A percentile compares a stretch with the other conserved stretches of the same genome.
These are phyloP conservation scores for Sitophilus oryzae DNA, from an alignment of 1,140 invertebrate genomes.

Conservation along the genomic window DNA sequence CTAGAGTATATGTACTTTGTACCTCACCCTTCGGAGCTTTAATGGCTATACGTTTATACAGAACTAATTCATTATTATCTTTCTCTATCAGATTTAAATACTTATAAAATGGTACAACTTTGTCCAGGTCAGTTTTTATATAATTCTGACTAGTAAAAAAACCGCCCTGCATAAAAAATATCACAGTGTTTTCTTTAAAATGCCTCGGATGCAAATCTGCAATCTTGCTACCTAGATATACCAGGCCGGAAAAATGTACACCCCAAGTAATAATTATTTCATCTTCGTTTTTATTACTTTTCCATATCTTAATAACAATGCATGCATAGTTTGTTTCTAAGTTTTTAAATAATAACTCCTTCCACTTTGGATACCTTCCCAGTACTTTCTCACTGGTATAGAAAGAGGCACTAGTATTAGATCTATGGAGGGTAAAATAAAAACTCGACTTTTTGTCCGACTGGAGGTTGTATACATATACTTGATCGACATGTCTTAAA, in stretches of 20 bases:
- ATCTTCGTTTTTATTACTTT: conserved; percentile 44
- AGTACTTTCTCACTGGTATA: conserved; percentile 79
- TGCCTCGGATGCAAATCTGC: conserved; percentile 63
- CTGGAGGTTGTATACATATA: conserved; percentile 38
- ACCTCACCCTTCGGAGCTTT: conserved; percentile 55
- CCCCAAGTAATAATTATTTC: conserved; percentile 70
- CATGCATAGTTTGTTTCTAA: conserved; percentile 15
- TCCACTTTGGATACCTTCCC: conserved; percentile 69
- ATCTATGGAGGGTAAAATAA: conserved; percentile 74
- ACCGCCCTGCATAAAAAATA: conserved; percentile 83
- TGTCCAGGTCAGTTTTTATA: conserved; percentile 35
- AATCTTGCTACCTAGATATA: conserved; percentile 70
- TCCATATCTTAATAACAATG: conserved; percentile 56
- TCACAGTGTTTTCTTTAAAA: conserved; percentile 70
- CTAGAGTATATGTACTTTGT: conserved; percentile 66
- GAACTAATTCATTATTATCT: conserved; percentile 29
- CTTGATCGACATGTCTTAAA: conserved; percentile 40
- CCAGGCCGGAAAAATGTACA: conserved; percentile 75
- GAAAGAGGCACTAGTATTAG: conserved; percentile 75
- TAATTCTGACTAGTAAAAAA: conserved; percentile 60
- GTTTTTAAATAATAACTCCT: conserved; percentile 48
- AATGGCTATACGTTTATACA: conserved; percentile 30
- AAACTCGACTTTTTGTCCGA: conserved; percentile 39
- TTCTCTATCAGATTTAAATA: conserved; percentile 36
- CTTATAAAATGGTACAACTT: conserved; percentile 36